phyloP scores from a whole-genome alignment of 1,140 invertebrate genomes.

The Rhynchophorus ferrugineus region DNA sequence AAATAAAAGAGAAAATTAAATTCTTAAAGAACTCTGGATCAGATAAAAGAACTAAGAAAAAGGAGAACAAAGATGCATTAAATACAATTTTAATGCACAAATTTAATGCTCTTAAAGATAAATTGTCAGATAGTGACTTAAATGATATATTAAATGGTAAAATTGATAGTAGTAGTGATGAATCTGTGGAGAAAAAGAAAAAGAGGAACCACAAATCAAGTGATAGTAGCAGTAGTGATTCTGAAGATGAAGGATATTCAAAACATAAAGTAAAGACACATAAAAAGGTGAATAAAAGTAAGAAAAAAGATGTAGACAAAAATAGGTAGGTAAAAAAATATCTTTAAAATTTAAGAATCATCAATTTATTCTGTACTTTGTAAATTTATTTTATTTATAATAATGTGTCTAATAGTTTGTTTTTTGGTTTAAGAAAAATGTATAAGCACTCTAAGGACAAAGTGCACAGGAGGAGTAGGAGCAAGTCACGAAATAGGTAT shows the following conservation, averaged over 20 bases:
- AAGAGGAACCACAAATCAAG: slow-evolving; percentile 10
- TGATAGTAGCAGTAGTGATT: not conserved
- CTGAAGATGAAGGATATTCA: slow-evolving; percentile 5
- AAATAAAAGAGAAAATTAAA: slow-evolving; percentile 44
- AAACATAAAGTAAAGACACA: slow-evolving; percentile 1
- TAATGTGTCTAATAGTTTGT: too few relatives aligned
- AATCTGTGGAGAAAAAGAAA: slow-evolving; percentile 12
- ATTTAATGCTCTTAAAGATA: slow-evolving; percentile 44
- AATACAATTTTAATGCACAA: slow-evolving; percentile 49
- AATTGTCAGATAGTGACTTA: slow-evolving; percentile 45
- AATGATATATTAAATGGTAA: slow-evolving; percentile 44
- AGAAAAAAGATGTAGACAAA: slow-evolving; percentile 31
- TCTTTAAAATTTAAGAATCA: too few relatives aligned
- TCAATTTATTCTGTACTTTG: too few relatives aligned
- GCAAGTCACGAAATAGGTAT: slow-evolving; percentile 18
- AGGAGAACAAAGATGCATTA: slow-evolving; percentile 44
- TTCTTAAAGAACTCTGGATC: not conserved
- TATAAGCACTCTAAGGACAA: too few relatives aligned
- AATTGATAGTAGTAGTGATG: slow-evolving; percentile 37
- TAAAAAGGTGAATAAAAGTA: slow-evolving; percentile 31
- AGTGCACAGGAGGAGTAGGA: too few relatives aligned
- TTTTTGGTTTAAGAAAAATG: too few relatives aligned
- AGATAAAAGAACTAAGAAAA: slow-evolving; percentile 31
- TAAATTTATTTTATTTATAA: too few relatives aligned
- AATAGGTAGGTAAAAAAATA: slow-evolving; percentile 32